Conservation (phyloP, 2,888 invertebrate genomes). For the Rosalia funebris region DNA sequence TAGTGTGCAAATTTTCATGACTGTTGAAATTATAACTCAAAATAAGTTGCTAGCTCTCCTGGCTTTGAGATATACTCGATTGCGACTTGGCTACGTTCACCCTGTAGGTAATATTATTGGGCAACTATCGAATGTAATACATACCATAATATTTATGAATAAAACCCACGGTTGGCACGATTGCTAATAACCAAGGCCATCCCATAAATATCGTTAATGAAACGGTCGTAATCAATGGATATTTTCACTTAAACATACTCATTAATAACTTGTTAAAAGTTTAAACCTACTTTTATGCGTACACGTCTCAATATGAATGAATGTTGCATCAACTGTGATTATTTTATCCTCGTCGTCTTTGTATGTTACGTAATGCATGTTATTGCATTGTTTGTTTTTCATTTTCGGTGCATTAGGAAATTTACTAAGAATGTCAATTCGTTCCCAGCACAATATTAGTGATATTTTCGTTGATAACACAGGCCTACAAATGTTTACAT, state of each 20-base stretch:
- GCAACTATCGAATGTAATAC: slow-evolving; percentile 11
- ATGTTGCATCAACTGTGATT: slow-evolving; percentile 17
- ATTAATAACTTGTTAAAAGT: slow-evolving; percentile 27
- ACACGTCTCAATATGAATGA: slow-evolving; percentile 22
- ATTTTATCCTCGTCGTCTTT: not conserved
- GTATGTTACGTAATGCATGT: not conserved
- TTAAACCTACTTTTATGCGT: slow-evolving; percentile 15
- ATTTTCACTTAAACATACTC: slow-evolving; percentile 27
- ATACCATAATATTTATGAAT: slow-evolving; percentile 28
- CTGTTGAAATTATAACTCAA: too few species aligned
- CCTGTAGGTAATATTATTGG: slow-evolving; percentile 8
- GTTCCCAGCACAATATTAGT: too few species aligned
- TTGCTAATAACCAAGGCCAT: slow-evolving; percentile 30
- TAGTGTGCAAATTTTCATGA: too few species aligned
- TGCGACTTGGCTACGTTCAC: too few species aligned
- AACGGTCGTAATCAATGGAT: slow-evolving; percentile 25
- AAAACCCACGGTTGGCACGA: slow-evolving; percentile 28
- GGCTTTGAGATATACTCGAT: too few species aligned
- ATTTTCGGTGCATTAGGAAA: too few species aligned
- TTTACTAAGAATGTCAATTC: too few species aligned
- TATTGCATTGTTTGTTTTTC: too few species aligned
- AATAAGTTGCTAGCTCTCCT: too few species aligned
- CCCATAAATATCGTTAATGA: slow-evolving; percentile 27
- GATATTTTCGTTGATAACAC: not conserved
- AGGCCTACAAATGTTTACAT: not conserved